Base-by-base conservation (phyloP, 2,113 vertebrate genomes). In the Hypanus sabinus region DNA sequence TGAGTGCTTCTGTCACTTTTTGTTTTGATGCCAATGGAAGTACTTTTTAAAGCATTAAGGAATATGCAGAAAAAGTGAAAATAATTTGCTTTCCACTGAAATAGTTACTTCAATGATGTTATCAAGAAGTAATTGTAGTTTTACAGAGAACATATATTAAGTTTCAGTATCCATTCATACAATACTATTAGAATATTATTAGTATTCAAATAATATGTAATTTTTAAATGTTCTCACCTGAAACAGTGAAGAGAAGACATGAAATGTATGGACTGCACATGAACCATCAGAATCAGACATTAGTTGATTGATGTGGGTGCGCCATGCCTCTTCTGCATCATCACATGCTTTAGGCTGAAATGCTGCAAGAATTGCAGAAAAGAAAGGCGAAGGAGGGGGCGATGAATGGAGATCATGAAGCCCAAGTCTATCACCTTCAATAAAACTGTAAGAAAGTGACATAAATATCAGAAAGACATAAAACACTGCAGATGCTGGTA, bases 181-280 rank as follows among this genome's bases (percentile, higher is more conserved):
- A n/a, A 68, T 6, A 36, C 22, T n/a, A n/a, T n/a, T n/a, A n/a
- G n/a, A n/a, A n/a, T n/a, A n/a, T n/a, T n/a, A n/a, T n/a, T n/a
- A n/a, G n/a, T 62, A 36, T 57, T 79, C 62, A 65, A 73, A 36
- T 46, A 93, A 68, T 24, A 38, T 22, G n/a, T n/a, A 70, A 46
- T 5, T 46, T 38, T 93, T 12, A 10, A 75, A 30, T 73, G 73
- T 73, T 75, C 94, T 91, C 95, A 99, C 99, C 98, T 99, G 98
- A 96, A 99, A 99, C 96, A 99, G 95, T 83, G 98, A 98, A 94
- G 98, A 99, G 97, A 99, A 99, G 95, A 99, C 98, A 70, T 99
- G 98, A 96, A 99, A 99, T 24, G 99, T 99, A 95, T 99, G 99
- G 94, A 99, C 98, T 0, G 99, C 99, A 80, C 98, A 99, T 71